Evolutionary conservation across 1,140 invertebrate genomes (phyloP), one percentile per base, ranked within the genome.

Genomic region (Polypedilum vanderplanki): DNA sequence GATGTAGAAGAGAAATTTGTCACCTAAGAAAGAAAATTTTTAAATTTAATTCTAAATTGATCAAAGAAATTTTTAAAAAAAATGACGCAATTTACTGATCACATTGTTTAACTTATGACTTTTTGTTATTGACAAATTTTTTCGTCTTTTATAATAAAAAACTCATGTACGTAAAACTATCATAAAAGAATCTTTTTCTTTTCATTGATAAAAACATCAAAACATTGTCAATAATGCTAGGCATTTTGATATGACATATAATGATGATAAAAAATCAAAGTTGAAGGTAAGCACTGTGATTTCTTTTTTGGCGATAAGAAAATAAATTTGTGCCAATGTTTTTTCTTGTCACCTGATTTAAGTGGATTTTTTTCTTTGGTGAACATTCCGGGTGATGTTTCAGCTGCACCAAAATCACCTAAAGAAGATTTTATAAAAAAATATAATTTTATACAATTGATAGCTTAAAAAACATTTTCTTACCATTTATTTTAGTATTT

Each of bases 401-500:
- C 65, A 20, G 65, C 65, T 20, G 65, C 65, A 8, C 65, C 65
- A 20, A 70, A 70, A 20, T 70, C 65, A 8, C 46, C 46, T 57
- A 15, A n/a, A 57, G 4, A 15, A 46, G 15, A 46, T 46, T 46
- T 12, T 46, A 4, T 12, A 46, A 12, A 8, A 9, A 41, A 41
- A 41, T 41, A 41, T 41, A 12, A 12, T 12, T 46, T 46, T 46
- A 46, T 7, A 41, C 4, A 41, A 7, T 7, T 41, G 40, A 41
- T 41, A 7, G 4, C 10, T 41, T 41, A 7, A 41, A 10, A 41
- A 41, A 41, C 40, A 57, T n/a, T 12, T 15, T n/a, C 46, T 57
- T n/a, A 57, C 65, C 65, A 70, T 70, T 70, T 5, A 70, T 20
- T 18, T 70, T 70, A 1, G 65, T 70, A 70, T 70, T 70, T 20